Evolutionary conservation across 2,797 vertebrate genomes (phyloP).

Genomic region (Fringilla coelebs): DNA sequence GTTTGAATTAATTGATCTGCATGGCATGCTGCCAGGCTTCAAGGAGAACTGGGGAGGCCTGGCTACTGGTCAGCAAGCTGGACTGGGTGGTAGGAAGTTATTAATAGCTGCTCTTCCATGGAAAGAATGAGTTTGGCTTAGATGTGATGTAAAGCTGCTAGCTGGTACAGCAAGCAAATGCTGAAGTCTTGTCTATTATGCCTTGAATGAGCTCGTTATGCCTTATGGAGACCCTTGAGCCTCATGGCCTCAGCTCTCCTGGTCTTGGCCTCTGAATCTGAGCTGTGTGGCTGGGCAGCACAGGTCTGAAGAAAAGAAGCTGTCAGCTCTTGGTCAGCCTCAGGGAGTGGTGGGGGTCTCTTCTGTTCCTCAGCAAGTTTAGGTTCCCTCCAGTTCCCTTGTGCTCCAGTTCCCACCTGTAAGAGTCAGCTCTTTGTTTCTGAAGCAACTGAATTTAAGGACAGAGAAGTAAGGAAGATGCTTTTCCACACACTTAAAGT

Average conservation of each 20-base stretch:
- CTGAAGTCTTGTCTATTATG: background rate
- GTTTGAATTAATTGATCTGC: background rate
- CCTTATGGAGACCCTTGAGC: background rate
- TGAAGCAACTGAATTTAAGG: background rate
- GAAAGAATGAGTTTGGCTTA: slow-evolving; percentile 23
- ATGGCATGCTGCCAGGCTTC: background rate
- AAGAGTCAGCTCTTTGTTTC: background rate
- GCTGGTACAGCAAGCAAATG: background rate
- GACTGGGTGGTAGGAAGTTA: background rate
- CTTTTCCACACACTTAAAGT: background rate
- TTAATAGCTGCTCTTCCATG: slow-evolving; percentile 19
- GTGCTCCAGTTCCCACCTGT: background rate
- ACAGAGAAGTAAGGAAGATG: background rate
- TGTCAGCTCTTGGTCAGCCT: background rate
- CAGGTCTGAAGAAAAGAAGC: background rate
- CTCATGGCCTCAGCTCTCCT: background rate
- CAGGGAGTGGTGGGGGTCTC: background rate
- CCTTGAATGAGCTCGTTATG: background rate
- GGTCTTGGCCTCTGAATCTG: background rate
- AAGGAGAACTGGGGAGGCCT: background rate
- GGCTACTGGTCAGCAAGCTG: background rate
- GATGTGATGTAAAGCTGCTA: background rate
- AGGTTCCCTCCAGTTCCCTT: background rate
- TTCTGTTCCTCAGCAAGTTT: background rate
- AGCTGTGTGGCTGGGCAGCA: background rate